phyloP scores from a whole-genome alignment of 2,797 vertebrate species.

The Choloepus didactylus region DNA sequence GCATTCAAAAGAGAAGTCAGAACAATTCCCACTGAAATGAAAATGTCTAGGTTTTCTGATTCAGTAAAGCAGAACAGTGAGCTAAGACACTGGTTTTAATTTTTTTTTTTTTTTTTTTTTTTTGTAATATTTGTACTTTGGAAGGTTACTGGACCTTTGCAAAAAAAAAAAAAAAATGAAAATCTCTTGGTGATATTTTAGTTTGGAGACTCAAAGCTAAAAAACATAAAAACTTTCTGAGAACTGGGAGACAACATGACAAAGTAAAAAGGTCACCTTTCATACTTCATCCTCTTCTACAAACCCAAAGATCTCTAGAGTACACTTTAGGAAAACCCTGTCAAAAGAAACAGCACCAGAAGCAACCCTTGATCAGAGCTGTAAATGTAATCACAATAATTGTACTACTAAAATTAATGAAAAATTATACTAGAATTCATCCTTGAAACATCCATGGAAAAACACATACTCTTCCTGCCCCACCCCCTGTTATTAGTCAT shows the following conservation, averaged over 20 bases:
- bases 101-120: neutral
- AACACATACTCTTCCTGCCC: slow-evolving; percentile 28
- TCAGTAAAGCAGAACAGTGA: slow-evolving; percentile 75
- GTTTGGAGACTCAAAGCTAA: slow-evolving; percentile 50
- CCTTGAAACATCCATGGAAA: slow-evolving; percentile 33
- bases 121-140: slow-evolving; percentile 69
- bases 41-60: slow-evolving; percentile 59
- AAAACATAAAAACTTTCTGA: slow-evolving; percentile 64
- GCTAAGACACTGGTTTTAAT: neutral
- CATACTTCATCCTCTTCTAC: slow-evolving; percentile 51
- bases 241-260: neutral
- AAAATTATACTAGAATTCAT: slow-evolving; percentile 76
- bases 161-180: neutral
- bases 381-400: slow-evolving; percentile 68
- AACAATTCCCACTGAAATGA: slow-evolving; percentile 57
- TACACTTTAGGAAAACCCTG: slow-evolving; percentile 64
- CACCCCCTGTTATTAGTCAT: slow-evolving; percentile 36
- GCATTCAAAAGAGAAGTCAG: slow-evolving; percentile 55
- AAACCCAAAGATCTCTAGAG: neutral
- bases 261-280: slow-evolving; percentile 63
- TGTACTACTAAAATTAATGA: slow-evolving; percentile 74
- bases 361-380: slow-evolving; percentile 75
- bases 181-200: neutral
- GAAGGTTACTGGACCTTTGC: slow-evolving; percentile 72
- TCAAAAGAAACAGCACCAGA: slow-evolving; percentile 54